These are phyloP conservation scores for Helostoma temminkii DNA, from an alignment of 2,797 vertebrate species.

Conservation along the genomic window DNA sequence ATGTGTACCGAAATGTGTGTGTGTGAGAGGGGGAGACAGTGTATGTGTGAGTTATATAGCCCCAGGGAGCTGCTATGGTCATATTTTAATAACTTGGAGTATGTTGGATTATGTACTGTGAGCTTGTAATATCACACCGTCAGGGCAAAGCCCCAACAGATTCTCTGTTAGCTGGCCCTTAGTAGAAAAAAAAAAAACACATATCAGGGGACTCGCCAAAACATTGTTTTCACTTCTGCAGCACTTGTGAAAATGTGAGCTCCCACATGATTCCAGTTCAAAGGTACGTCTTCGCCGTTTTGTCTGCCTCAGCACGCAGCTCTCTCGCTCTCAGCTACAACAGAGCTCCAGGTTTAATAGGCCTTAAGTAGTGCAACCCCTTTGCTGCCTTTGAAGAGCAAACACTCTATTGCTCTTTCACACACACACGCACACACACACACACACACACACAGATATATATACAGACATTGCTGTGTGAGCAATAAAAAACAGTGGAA, in stretches of 20 bases:
- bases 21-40: slow-evolving; percentile 52
- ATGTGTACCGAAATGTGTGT: slow-evolving; percentile 56
- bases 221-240: slow-evolving; percentile 83
- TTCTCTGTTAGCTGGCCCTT: slow-evolving; percentile 70
- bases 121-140: slow-evolving; percentile 82
- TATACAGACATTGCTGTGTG: slow-evolving; percentile 63
- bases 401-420: slow-evolving; percentile 55
- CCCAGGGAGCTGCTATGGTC: slow-evolving; percentile 80
- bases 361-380: slow-evolving; percentile 78
- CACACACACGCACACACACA: slow-evolving; percentile 24
- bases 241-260: slow-evolving; percentile 83
- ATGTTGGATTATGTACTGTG: slow-evolving; percentile 82
- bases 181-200: slow-evolving; percentile 41
- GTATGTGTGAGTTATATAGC: slow-evolving; percentile 73
- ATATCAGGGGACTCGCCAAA: slow-evolving; percentile 76
- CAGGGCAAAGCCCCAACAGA: slow-evolving; percentile 75
- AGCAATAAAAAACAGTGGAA: slow-evolving; percentile 76
- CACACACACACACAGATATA: slow-evolving; percentile 19
- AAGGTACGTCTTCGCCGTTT: slow-evolving; percentile 79
- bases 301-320: slow-evolving; percentile 79
- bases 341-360: slow-evolving; percentile 83
- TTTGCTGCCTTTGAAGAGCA: slow-evolving; percentile 80
- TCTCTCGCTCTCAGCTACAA: slow-evolving; percentile 69
- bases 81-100: slow-evolving; percentile 85
- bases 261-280: slow-evolving; percentile 85